These are phyloP conservation scores for Alviniconcha marisindica DNA, from an alignment of 1,140 invertebrate species.

Conservation along the genomic window DNA sequence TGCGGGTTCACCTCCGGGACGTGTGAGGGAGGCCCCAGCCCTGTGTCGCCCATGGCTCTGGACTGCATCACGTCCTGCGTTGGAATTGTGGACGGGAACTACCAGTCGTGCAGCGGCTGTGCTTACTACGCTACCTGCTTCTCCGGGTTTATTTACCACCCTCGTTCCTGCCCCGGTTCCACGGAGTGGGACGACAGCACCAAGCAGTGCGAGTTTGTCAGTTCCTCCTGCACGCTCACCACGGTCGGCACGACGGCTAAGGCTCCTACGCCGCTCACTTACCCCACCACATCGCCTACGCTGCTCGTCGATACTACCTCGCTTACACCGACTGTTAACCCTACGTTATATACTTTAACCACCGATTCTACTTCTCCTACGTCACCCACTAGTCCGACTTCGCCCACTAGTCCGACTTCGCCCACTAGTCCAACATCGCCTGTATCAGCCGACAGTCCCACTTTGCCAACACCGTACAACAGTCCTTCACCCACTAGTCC, in stretches of 20 bases:
- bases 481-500: too few species aligned
- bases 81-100: background rate
- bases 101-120: background rate
- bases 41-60: background rate
- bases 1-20: background rate
- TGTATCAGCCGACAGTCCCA: too few species aligned
- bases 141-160: background rate
- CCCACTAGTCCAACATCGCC: too few species aligned
- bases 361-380: too few species aligned
- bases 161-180: background rate
- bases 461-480: too few species aligned
- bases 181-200: background rate
- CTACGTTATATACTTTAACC: too few species aligned
- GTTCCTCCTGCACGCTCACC: background rate
- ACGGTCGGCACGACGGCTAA: background rate
- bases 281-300: too few species aligned
- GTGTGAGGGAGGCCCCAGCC: background rate
- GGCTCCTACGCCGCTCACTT: background rate
- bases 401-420: too few species aligned
- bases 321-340: background rate
- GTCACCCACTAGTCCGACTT: too few species aligned
- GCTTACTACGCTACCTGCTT: background rate
- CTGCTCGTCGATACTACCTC: background rate
- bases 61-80: background rate
- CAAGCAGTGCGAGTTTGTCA: background rate